phyloP scores from a whole-genome alignment of 2,797 vertebrate genomes.

The Dryobates pubescens region DNA sequence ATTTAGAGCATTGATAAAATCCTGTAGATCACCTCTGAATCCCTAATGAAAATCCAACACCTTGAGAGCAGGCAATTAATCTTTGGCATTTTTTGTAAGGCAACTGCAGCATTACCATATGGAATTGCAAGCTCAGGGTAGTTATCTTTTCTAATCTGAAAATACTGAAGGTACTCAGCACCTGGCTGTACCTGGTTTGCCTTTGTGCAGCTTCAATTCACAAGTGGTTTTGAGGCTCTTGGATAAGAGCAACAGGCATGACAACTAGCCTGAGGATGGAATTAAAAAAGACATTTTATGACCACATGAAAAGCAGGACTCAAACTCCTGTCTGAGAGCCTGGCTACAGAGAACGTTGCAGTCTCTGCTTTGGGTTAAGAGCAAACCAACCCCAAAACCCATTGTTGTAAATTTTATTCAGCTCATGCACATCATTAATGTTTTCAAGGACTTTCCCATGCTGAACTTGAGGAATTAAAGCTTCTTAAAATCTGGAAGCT shows the following conservation, averaged over 20 bases:
- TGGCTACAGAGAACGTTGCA: neutral
- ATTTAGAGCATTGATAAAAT: slow-evolving; percentile 77
- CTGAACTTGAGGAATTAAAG: neutral
- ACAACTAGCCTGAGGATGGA: neutral
- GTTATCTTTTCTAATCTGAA: neutral
- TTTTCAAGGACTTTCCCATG: neutral
- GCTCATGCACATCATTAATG: neutral
- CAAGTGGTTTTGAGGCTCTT: neutral
- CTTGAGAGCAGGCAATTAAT: slow-evolving; percentile 39
- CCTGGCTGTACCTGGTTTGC: neutral
- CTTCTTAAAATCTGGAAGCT: neutral
- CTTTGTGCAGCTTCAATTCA: neutral
- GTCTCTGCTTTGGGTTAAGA: neutral
- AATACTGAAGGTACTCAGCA: neutral
- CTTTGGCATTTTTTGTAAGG: slow-evolving; percentile 41
- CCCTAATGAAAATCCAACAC: slow-evolving; percentile 57
- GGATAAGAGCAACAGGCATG: neutral
- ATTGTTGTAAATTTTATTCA: neutral
- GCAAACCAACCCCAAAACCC: neutral
- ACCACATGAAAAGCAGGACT: neutral
- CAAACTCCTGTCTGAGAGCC: neutral
- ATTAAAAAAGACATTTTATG: neutral
- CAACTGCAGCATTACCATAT: slow-evolving; percentile 4
- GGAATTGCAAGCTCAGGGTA: slow-evolving; percentile 21
- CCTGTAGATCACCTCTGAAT: slow-evolving; percentile 57